Percentiles rank a stretch among this genome's conserved stretches.
phyloP scores from a whole-genome alignment of 2,797 vertebrate species.

The Gymnodraco acuticeps region DNA sequence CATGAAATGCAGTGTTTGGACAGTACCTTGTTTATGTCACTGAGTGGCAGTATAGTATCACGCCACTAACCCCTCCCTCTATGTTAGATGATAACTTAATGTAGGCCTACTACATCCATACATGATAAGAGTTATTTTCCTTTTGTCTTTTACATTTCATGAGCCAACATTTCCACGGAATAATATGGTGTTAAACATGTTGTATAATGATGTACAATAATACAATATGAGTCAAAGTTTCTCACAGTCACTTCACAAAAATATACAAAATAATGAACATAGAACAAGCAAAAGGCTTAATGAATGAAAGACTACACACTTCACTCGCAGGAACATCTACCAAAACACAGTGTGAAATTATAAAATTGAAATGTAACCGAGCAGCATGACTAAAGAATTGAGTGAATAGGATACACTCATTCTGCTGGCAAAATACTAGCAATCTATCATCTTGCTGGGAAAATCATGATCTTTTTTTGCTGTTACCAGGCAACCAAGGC shows the following conservation, averaged over 20 bases:
- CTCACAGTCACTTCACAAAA: neutral
- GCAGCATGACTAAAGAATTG: constrained; percentile 29
- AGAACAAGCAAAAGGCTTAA: neutral
- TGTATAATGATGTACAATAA: neutral
- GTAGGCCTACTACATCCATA: neutral
- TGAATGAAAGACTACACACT: neutral
- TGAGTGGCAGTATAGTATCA: constrained; percentile 46
- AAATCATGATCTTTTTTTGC: constrained; percentile 70
- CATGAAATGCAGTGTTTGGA: neutral
- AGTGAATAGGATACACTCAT: constrained; percentile 31
- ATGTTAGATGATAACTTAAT: neutral
- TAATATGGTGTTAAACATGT: neutral
- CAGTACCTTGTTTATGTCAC: constrained; percentile 16
- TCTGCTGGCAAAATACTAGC: constrained; percentile 54
- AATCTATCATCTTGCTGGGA: constrained; percentile 53
- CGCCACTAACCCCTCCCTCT: neutral
- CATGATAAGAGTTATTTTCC: neutral
- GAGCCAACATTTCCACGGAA: neutral
- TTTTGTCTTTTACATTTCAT: neutral
- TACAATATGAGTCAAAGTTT: neutral
- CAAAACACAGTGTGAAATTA: neutral
- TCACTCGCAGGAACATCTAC: neutral
- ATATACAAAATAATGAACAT: neutral
- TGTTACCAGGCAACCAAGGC: constrained; percentile 81
- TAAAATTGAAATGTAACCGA: neutral